phyloP scores from a whole-genome alignment of 1,140 invertebrate species.

The Leptopilina clavipes region DNA sequence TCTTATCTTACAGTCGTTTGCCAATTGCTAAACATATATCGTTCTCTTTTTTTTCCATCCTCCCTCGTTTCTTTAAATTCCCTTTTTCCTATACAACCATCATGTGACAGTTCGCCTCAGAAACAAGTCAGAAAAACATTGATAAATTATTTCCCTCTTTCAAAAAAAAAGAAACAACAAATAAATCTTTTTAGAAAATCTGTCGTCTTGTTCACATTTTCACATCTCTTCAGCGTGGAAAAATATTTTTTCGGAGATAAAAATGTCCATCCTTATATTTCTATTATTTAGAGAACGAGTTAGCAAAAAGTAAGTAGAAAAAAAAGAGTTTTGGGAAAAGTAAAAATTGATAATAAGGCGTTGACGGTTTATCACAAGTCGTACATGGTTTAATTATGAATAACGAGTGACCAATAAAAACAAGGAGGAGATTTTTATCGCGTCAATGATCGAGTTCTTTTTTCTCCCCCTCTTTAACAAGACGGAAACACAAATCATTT shows the following conservation, averaged over 20 bases:
- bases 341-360: too few species aligned
- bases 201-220: too few species aligned
- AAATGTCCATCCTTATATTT: too few species aligned
- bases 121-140: not conserved
- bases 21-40: constrained; percentile 44
- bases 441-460: constrained; percentile 6
- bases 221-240: too few species aligned
- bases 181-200: too few species aligned
- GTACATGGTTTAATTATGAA: not conserved
- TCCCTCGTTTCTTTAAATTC: not conserved
- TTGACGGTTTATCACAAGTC: not conserved
- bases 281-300: too few species aligned
- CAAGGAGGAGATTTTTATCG: constrained; percentile 16
- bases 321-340: too few species aligned
- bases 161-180: too few species aligned
- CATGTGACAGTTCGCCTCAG: not conserved
- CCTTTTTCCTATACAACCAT: not conserved
- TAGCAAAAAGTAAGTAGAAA: too few species aligned
- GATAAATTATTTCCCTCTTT: not conserved
- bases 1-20: constrained; percentile 40
- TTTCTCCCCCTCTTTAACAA: not conserved
- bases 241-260: too few species aligned
- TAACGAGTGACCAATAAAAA: not conserved
- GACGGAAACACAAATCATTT: too few species aligned
- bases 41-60: not conserved